phyloP scores from a whole-genome alignment of 2,113 vertebrate species.

The Bucco capensis region DNA sequence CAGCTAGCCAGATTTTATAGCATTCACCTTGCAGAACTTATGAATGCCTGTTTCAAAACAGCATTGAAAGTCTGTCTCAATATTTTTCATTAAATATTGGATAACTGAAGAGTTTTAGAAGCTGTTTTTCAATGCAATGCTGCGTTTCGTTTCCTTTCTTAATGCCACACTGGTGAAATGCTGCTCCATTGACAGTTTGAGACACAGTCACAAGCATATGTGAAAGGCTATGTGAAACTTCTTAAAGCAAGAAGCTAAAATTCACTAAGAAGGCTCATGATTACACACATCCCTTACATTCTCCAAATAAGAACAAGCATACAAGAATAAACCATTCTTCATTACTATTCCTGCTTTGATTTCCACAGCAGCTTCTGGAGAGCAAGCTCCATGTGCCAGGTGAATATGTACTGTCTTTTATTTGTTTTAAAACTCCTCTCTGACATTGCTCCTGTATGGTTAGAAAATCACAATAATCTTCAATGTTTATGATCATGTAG shows the following conservation, averaged over 20 bases:
- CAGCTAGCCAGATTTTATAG: neutral
- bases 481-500: neutral
- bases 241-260: neutral
- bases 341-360: neutral
- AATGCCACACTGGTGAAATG: accelerated
- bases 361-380: neutral
- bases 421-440: neutral
- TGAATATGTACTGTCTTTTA: neutral
- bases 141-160: neutral
- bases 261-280: accelerated
- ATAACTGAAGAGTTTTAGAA: neutral
- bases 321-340: neutral
- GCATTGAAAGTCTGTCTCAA: too few species aligned
- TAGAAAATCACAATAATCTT: neutral
- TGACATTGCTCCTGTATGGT: neutral
- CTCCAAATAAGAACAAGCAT: neutral
- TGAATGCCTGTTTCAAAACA: neutral
- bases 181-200: neutral
- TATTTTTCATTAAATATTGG: neutral
- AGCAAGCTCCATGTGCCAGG: neutral
- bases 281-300: neutral
- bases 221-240: neutral
- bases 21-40: neutral
- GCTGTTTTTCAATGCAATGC: neutral
- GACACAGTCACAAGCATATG: neutral